Evolutionary conservation across 2,888 invertebrate species (phyloP).

Genomic region (Slavum lentiscoides): DNA sequence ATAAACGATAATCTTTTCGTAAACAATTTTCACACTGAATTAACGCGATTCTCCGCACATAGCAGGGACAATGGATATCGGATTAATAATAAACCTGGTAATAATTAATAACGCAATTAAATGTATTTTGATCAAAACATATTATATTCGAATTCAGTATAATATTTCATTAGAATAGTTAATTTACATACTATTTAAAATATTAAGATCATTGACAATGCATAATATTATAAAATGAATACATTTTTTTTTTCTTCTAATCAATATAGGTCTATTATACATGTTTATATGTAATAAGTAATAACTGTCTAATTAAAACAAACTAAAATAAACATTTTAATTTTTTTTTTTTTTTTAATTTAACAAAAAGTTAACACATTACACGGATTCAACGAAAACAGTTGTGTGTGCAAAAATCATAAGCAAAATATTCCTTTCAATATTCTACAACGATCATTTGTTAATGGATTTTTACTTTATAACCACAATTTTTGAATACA

Average conservation of each 20-base stretch:
- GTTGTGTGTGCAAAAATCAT: no score
- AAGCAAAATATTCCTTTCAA: neutral
- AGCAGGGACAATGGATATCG: no score
- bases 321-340: slow-evolving; percentile 27
- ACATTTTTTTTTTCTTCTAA: slow-evolving; percentile 33
- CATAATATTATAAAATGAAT: slow-evolving; percentile 23
- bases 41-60: no score
- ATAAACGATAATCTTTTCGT: no score
- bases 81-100: neutral
- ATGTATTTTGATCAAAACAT: slow-evolving; percentile 23
- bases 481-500: neutral
- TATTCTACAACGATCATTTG: neutral
- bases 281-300: slow-evolving; percentile 1
- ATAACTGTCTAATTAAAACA: slow-evolving; percentile 15
- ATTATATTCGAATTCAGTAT: slow-evolving; percentile 32
- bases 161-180: slow-evolving; percentile 31
- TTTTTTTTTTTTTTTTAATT: slow-evolving; percentile 17
- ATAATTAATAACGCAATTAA: slow-evolving; percentile 5
- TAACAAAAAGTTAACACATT: slow-evolving; percentile 23
- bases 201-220: slow-evolving; percentile 34
- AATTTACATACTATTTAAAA: slow-evolving; percentile 25
- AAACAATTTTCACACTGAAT: no score
- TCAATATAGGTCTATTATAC: slow-evolving; percentile 32
- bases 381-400: neutral
- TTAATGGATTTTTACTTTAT: neutral